These are phyloP conservation scores for Okapia johnstoni DNA, from an alignment of 2,113 vertebrate genomes.

Conservation along the genomic window DNA sequence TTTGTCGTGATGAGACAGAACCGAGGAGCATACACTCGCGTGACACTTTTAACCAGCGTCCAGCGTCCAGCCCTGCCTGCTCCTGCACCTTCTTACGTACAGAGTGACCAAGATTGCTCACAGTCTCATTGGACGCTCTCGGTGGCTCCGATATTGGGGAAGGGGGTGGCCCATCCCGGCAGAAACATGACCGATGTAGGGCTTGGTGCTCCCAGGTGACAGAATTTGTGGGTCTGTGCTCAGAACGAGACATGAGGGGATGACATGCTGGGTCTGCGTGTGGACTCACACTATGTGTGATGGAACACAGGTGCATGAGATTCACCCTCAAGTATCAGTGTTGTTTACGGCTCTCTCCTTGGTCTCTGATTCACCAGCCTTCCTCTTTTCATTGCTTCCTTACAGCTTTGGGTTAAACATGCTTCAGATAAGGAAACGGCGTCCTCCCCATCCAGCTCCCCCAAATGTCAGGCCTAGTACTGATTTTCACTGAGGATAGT, in stretches of 20 bases:
- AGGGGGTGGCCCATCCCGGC: conserved; percentile 29
- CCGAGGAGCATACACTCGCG: too few relatives aligned
- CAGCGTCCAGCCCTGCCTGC: conserved; percentile 78
- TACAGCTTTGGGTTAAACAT: background rate
- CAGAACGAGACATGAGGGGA: background rate
- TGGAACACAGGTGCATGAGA: background rate
- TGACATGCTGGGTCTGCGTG: background rate
- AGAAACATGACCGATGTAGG: background rate
- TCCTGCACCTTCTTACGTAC: conserved; percentile 85
- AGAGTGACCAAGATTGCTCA: conserved; percentile 78
- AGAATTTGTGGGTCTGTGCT: background rate
- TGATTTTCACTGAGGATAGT: background rate
- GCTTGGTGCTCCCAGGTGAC: background rate
- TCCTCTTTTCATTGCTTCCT: background rate
- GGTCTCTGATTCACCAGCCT: background rate
- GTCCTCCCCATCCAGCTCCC: background rate
- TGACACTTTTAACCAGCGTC: conserved; percentile 69
- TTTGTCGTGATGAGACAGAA: too few relatives aligned
- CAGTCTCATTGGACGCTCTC: background rate
- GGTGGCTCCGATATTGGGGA: conserved; percentile 47
- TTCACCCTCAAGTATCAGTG: background rate
- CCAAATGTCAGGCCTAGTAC: background rate
- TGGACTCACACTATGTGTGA: background rate
- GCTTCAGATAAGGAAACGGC: conserved; percentile 23
- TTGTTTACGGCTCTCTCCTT: background rate